Percentiles rank a stretch among this genome's conserved stretches.
These are phyloP conservation scores for Drosophila nigromelanica DNA, from an alignment of 1,140 invertebrate species.

Conservation along the genomic window DNA sequence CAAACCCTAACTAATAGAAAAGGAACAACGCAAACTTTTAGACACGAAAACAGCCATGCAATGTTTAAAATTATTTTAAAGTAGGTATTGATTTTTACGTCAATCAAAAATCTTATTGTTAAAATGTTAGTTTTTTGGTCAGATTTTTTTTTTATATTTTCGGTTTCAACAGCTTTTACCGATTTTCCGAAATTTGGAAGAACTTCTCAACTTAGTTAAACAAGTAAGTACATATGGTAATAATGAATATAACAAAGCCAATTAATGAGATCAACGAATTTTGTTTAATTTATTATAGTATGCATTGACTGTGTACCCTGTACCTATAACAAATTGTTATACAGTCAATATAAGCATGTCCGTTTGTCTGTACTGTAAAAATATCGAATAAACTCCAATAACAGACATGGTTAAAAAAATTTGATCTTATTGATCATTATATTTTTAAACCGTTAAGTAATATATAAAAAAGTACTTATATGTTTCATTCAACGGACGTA, in stretches of 20 bases:
- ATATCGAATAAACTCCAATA: too few relatives aligned
- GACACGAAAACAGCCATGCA: slow-evolving; percentile 17
- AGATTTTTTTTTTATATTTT: slow-evolving; percentile 12
- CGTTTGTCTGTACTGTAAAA: not conserved
- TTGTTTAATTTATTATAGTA: slow-evolving; percentile 35
- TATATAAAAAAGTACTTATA: too few relatives aligned
- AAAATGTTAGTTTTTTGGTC: slow-evolving; percentile 39
- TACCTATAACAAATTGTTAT: not conserved
- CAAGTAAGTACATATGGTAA: slow-evolving; percentile 7
- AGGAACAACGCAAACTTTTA: slow-evolving; percentile 62
- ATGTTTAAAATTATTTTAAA: slow-evolving; percentile 15
- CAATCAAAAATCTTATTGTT: slow-evolving; percentile 1
- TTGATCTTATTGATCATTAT: too few relatives aligned
- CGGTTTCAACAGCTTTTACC: slow-evolving; percentile 8
- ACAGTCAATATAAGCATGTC: not conserved
- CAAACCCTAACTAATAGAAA: slow-evolving; percentile 50
- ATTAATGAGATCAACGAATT: slow-evolving; percentile 63
- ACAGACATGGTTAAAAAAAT: too few relatives aligned
- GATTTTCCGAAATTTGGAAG: slow-evolving; percentile 9
- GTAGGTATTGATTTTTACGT: slow-evolving; percentile 31
- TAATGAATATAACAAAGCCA: slow-evolving; percentile 17
- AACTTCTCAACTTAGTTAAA: slow-evolving; percentile 6
- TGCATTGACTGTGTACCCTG: slow-evolving; percentile 14
- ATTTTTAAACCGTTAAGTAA: too few relatives aligned
- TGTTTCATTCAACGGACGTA: not conserved